phyloP scores from a whole-genome alignment of 92 coral and sea anemone genomes.

The Anthopleura xanthogrammica region DNA sequence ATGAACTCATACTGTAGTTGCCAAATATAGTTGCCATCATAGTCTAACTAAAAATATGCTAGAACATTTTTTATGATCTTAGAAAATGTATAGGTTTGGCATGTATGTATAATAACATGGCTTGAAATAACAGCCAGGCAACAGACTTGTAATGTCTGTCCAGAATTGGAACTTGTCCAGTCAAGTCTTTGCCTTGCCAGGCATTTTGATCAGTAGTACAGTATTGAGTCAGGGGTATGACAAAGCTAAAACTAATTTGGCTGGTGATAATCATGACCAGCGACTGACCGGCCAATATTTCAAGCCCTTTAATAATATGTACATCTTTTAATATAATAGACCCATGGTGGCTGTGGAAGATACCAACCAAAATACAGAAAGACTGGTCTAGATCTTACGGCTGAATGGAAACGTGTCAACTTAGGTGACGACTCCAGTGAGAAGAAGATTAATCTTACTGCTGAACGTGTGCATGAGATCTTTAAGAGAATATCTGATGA shows the following conservation, averaged over 20 bases:
- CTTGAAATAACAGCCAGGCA: too few relatives aligned
- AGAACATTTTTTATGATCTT: too few relatives aligned
- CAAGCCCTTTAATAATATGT: neutral
- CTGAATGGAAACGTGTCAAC: conserved; percentile 98
- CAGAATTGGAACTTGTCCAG: too few relatives aligned
- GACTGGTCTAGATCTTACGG: conserved; percentile 87
- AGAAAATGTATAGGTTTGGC: too few relatives aligned
- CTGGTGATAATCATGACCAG: neutral
- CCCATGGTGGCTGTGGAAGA: conserved; percentile 99
- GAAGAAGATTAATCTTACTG: conserved; percentile 93
- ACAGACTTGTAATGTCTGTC: too few relatives aligned
- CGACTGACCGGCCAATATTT: neutral
- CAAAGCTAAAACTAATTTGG: neutral
- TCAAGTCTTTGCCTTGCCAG: too few relatives aligned
- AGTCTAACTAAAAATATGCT: too few relatives aligned
- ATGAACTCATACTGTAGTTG: too few relatives aligned
- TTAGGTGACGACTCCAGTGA: conserved; percentile 83
- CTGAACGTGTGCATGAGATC: conserved; percentile 97
- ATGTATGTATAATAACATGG: too few relatives aligned
- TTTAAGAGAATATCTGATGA: conserved; percentile 96
- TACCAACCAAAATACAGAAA: conserved; percentile 94
- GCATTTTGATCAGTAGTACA: too few relatives aligned
- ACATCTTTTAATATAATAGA: conserved; percentile 34
- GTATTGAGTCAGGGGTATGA: too few relatives aligned
- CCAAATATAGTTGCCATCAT: too few relatives aligned